These are phyloP conservation scores for Drosophila recens DNA, from an alignment of 2,888 invertebrate species.

Conservation along the genomic window DNA sequence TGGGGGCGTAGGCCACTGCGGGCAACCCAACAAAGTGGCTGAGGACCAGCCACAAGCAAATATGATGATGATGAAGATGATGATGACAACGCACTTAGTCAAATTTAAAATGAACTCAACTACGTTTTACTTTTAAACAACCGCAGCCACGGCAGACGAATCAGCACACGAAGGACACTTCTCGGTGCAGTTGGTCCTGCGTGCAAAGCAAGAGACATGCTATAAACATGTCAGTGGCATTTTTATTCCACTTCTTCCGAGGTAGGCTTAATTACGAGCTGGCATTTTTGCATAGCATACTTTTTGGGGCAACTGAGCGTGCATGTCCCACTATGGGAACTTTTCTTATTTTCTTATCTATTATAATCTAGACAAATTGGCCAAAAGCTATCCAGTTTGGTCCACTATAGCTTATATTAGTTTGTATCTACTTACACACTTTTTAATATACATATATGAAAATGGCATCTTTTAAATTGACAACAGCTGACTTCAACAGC, in stretches of 20 bases:
- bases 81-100: constrained; percentile 75
- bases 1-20: constrained; percentile 1
- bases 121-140: constrained; percentile 67
- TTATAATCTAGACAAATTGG: too few species aligned
- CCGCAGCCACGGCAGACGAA: constrained; percentile 20
- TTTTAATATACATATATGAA: too few species aligned
- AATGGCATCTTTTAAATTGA: too few species aligned
- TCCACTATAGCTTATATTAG: too few species aligned
- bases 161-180: constrained; percentile 39
- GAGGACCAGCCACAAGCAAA: constrained; percentile 26
- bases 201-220: constrained; percentile 6
- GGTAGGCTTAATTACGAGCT: constrained; percentile 50
- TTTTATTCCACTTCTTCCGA: constrained; percentile 6
- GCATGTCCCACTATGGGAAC: not conserved
- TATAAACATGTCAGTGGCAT: constrained; percentile 4
- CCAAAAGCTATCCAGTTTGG: too few species aligned
- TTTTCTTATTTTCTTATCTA: too few species aligned
- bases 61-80: constrained; percentile 40
- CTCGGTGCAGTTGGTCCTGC: constrained; percentile 46
- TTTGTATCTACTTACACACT: too few species aligned
- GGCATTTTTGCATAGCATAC: constrained; percentile 61
- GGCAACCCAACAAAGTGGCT: constrained; percentile 25
- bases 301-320: constrained; percentile 47
- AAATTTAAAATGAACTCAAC: constrained; percentile 78
- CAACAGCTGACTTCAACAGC: too few species aligned